A percentile compares a stretch with the other conserved stretches of the same genome.
phyloP scores from a whole-genome alignment of 2,113 vertebrate genomes.

The Ctenodactylus gundi region DNA sequence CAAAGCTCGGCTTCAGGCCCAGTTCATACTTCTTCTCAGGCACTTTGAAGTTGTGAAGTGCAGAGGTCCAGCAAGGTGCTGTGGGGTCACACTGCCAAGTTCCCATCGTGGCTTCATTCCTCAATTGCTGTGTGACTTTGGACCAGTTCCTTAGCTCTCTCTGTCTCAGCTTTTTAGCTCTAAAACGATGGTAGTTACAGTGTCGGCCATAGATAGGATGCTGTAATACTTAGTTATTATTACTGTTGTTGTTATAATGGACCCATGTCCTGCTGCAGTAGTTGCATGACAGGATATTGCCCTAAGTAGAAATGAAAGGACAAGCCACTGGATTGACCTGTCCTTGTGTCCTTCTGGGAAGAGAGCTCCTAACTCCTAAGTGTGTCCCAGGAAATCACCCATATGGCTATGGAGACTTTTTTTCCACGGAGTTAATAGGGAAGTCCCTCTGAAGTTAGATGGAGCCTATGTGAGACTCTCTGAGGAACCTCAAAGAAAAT shows the following conservation, averaged over 20 bases:
- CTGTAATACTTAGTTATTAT: neutral
- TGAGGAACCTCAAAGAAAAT: neutral
- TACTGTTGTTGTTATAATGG: neutral
- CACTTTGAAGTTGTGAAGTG: neutral
- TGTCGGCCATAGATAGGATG: neutral
- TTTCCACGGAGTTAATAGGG: neutral
- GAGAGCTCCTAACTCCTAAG: conserved; percentile 44
- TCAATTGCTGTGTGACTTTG: neutral
- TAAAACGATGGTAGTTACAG: neutral
- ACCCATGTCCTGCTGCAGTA: neutral
- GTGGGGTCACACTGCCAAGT: neutral
- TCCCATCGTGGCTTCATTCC: neutral
- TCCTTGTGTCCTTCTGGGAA: neutral
- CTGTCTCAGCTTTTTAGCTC: neutral
- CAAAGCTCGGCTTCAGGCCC: neutral
- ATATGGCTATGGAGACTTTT: neutral
- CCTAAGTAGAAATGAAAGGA: neutral
- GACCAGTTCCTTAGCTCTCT: neutral
- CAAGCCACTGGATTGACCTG: neutral
- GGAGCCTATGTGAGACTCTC: neutral
- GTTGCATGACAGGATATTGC: neutral
- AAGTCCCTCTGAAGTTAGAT: neutral
- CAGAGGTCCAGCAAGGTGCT: neutral
- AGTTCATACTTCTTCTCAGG: neutral
- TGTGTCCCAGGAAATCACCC: neutral